Conservation (phyloP, 2,113 vertebrate species). For the Vulpes vulpes region DNA sequence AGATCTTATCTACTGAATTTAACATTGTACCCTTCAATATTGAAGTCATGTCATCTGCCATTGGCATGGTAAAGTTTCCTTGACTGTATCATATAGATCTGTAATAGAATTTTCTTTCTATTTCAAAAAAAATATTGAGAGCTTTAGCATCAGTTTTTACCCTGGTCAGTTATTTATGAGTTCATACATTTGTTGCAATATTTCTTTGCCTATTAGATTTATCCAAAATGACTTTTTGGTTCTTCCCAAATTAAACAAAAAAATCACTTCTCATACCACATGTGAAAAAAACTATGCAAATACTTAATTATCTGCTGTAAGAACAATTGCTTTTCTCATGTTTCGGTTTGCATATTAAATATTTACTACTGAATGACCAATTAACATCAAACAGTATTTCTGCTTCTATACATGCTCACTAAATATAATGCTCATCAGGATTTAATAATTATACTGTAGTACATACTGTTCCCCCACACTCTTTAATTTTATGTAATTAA, state of each 20-base stretch:
- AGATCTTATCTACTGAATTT: constrained; percentile 54
- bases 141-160: constrained; percentile 56
- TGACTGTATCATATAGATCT: constrained; percentile 48
- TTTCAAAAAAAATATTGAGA: constrained; percentile 65
- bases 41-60: constrained; percentile 71
- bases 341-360: constrained; percentile 72
- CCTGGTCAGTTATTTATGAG: constrained; percentile 60
- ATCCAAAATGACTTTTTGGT: constrained; percentile 77
- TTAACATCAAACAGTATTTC: constrained; percentile 76
- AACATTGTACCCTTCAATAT: constrained; percentile 64
- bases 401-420: constrained; percentile 67
- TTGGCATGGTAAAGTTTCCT: constrained; percentile 21
- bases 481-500: constrained; percentile 92
- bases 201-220: constrained; percentile 78
- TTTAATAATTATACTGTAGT: constrained; percentile 72
- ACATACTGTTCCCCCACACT: constrained; percentile 79
- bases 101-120: constrained; percentile 72
- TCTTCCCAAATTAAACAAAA: constrained; percentile 78
- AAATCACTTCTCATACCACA: constrained; percentile 73
- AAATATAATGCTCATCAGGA: constrained; percentile 67
- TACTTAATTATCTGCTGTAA: constrained; percentile 77
- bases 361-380: constrained; percentile 74
- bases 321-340: constrained; percentile 69
- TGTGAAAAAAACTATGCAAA: constrained; percentile 67
- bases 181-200: constrained; percentile 75